These are phyloP conservation scores for Helicoverpa assulta DNA, from an alignment of 2,888 invertebrate species.

Conservation along the genomic window DNA sequence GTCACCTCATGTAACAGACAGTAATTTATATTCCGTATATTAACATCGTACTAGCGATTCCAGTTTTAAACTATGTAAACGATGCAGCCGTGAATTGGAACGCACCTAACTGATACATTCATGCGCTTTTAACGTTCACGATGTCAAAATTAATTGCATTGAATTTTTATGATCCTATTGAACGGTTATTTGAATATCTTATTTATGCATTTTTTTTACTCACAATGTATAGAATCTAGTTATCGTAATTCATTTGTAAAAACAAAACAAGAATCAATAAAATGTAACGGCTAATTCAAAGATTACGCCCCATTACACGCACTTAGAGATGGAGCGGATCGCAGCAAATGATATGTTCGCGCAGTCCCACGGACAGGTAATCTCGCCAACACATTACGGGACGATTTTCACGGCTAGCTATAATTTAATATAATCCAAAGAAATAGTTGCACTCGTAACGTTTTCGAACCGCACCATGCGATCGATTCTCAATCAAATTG, in stretches of 20 bases:
- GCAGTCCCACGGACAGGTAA: slow-evolving; percentile 86
- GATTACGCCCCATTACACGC: slow-evolving; percentile 85
- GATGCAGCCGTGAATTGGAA: slow-evolving; percentile 30
- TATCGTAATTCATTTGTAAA: slow-evolving; percentile 67
- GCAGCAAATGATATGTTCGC: slow-evolving; percentile 84
- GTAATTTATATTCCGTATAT: slow-evolving; percentile 38
- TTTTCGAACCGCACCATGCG: slow-evolving; percentile 64
- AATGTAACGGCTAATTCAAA: slow-evolving; percentile 86
- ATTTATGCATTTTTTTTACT: slow-evolving; percentile 37
- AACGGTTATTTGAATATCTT: slow-evolving; percentile 24
- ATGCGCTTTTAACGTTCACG: slow-evolving; percentile 18
- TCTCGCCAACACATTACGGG: slow-evolving; percentile 88
- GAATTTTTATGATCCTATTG: slow-evolving; percentile 34
- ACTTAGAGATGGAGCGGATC: slow-evolving; percentile 81
- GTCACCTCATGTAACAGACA: slow-evolving; percentile 27
- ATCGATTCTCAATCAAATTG: slow-evolving; percentile 65
- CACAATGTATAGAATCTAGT: slow-evolving; percentile 54
- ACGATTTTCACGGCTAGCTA: slow-evolving; percentile 89
- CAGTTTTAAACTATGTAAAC: slow-evolving; percentile 36
- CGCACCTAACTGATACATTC: slow-evolving; percentile 10
- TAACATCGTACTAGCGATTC: slow-evolving; percentile 37
- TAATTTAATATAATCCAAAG: slow-evolving; percentile 91
- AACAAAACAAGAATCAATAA: slow-evolving; percentile 83
- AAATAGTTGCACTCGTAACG: slow-evolving; percentile 84
- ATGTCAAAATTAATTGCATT: slow-evolving; percentile 50